Percentiles rank a stretch among this genome's conserved stretches.
Conservation (phyloP, 1,140 invertebrate genomes). For the Apis dorsata region DNA sequence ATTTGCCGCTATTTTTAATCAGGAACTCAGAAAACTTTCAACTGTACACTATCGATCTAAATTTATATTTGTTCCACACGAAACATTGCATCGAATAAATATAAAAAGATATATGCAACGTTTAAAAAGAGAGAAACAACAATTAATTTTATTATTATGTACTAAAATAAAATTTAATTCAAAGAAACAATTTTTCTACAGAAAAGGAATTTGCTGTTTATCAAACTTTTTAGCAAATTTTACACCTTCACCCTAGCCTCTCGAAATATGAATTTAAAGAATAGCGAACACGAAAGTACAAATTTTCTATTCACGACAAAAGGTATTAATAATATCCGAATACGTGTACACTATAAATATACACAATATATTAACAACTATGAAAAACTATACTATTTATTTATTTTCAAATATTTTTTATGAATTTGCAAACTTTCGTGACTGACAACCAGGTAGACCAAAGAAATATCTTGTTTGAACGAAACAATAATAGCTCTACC, state of each 20-base stretch:
- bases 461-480: not conserved
- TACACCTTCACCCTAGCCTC: too few relatives aligned
- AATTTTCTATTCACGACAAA: not conserved
- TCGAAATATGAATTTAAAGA: not conserved
- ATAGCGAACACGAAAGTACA: not conserved
- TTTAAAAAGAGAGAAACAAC: too few relatives aligned
- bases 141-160: too few relatives aligned
- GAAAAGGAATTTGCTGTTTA: not conserved
- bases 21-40: not conserved
- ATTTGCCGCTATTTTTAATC: not conserved
- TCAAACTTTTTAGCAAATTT: not conserved
- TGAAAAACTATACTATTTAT: too few relatives aligned
- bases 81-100: not conserved
- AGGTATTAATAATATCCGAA: not conserved
- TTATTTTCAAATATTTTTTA: not conserved
- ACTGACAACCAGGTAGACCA: not conserved
- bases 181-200: not conserved
- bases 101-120: too few relatives aligned
- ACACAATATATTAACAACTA: not conserved
- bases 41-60: not conserved
- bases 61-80: not conserved
- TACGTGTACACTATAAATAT: not conserved
- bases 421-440: conserved; percentile 12
- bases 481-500: not conserved
- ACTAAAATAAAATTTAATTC: too few relatives aligned